These are phyloP conservation scores for Magallana gigas DNA, from an alignment of 1,140 invertebrate species.

Conservation along the genomic window DNA sequence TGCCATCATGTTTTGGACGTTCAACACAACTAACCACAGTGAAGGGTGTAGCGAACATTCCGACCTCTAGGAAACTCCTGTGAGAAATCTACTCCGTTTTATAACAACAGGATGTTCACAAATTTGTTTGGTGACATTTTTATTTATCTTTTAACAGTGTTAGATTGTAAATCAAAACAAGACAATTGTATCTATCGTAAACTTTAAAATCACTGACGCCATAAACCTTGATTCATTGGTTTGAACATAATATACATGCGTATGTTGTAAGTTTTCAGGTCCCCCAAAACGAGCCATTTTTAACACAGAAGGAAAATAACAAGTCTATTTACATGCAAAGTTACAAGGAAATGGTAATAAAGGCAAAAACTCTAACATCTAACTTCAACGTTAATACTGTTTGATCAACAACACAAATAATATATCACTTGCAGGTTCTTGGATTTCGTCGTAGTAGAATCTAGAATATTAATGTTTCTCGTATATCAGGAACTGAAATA, in stretches of 20 bases:
- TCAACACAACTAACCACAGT: background rate
- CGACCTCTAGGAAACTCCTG: background rate
- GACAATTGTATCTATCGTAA: background rate
- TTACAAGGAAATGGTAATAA: background rate
- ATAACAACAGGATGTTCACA: constrained; percentile 2
- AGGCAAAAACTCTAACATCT: background rate
- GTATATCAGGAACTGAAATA: constrained; percentile 7
- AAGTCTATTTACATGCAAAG: too few relatives aligned
- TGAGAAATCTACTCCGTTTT: background rate
- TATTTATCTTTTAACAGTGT: constrained; percentile 21
- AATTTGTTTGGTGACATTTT: constrained; percentile 10
- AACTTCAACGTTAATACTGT: too few relatives aligned
- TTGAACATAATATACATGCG: constrained; percentile 5
- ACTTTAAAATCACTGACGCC: background rate
- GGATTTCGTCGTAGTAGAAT: too few relatives aligned
- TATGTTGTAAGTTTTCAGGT: background rate
- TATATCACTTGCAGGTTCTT: too few relatives aligned
- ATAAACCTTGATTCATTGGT: background rate
- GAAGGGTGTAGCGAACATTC: background rate
- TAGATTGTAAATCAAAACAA: background rate
- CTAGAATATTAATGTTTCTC: background rate
- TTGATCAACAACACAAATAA: too few relatives aligned
- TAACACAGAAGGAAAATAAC: background rate
- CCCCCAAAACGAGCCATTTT: background rate
- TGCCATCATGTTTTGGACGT: background rate